phyloP scores from a whole-genome alignment of 2,888 invertebrate genomes.

The Phengaris arion region DNA sequence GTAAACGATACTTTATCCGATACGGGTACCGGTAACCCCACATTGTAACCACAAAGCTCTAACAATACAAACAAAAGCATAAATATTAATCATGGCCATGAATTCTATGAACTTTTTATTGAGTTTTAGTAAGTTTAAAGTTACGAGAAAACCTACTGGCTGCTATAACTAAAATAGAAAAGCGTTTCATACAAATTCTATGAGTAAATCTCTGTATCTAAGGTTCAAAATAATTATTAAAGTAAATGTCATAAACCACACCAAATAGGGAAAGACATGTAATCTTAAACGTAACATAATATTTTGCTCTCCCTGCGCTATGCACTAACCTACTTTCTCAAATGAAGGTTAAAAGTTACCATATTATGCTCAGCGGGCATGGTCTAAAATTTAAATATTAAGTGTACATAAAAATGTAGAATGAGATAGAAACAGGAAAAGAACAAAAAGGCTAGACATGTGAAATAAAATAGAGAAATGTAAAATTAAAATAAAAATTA shows the following conservation, averaged over 20 bases:
- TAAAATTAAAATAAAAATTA: too few species aligned
- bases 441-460: too few species aligned
- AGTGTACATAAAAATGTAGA: too few species aligned
- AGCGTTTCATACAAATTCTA: too few species aligned
- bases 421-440: too few species aligned
- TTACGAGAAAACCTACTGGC: background rate
- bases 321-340: constrained; percentile 30
- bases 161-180: too few species aligned
- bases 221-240: background rate
- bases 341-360: constrained; percentile 27
- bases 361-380: background rate
- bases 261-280: constrained; percentile 2
- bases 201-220: background rate
- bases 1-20: background rate
- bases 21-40: background rate
- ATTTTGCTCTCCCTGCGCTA: constrained; percentile 27
- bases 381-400: background rate
- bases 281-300: constrained; percentile 23
- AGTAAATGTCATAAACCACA: background rate
- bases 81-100: background rate
- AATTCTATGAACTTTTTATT: background rate
- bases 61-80: constrained; percentile 6
- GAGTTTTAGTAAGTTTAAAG: background rate
- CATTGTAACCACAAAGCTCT: background rate
- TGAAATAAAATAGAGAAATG: too few species aligned